Percentiles rank a stretch among this genome's conserved stretches.
Conservation (phyloP, 2,888 invertebrate genomes). For the Coleophora flavipennella region DNA sequence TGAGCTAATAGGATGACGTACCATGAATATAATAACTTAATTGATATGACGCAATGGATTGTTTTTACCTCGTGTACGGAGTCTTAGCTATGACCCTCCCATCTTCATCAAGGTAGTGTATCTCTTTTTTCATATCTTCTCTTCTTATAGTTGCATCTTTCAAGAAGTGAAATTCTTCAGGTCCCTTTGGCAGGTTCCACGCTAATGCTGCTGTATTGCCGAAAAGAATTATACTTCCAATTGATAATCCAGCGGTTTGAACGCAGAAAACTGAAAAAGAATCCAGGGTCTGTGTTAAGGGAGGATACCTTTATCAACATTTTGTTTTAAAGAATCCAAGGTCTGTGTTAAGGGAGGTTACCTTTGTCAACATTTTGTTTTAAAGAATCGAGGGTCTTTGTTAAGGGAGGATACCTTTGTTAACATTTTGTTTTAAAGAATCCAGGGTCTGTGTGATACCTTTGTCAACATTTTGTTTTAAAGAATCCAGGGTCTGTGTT, state of each 20-base stretch:
- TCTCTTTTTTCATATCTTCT: conserved; percentile 32
- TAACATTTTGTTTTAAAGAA: no score
- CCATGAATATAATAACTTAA: no score
- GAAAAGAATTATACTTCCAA: conserved; percentile 74
- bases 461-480: no score
- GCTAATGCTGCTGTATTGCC: conserved; percentile 83
- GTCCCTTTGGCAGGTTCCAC: conserved; percentile 79
- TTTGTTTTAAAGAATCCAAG: no score
- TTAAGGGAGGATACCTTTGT: neutral
- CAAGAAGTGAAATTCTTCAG: conserved; percentile 37
- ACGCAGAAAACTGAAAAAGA: conserved; percentile 72
- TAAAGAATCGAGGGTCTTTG: neutral
- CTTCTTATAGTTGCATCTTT: conserved; percentile 30
- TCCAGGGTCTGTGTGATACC: no score
- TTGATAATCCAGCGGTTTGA: conserved; percentile 73
- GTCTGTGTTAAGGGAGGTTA: no score
- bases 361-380: no score
- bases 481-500: neutral
- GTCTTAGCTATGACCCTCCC: conserved; percentile 43
- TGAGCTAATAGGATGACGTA: no score
- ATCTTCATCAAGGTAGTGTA: conserved; percentile 42
- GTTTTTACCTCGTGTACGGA: conserved; percentile 47
- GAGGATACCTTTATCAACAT: neutral
- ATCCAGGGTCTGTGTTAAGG: neutral
- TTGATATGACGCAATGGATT: neutral